Base-by-base conservation (phyloP, 1,140 invertebrate species). In the Brachionus plicatilis region DNA sequence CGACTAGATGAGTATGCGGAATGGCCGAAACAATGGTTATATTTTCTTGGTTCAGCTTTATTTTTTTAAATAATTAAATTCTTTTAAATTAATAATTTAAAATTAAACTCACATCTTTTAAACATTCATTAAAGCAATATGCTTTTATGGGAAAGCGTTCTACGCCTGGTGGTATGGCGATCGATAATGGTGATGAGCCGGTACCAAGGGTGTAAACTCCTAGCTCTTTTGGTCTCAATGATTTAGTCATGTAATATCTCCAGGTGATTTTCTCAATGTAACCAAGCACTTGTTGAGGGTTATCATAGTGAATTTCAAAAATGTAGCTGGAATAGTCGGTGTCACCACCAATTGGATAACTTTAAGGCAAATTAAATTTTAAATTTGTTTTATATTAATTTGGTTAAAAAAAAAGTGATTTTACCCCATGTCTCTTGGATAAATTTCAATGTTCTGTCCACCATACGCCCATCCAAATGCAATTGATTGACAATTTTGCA, bases 1-100 rank as follows among this genome's bases (percentile, higher is more conserved):
- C 97, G 0, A 95, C 96, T 84, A 98, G 88, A 90, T 99, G 97
- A 1, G 97, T 98, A 88, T 99, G 97, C 3, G 99, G 91, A 90
- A 99, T 97, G 8, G 96, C 97, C 4, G 94, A 97, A 88, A 99
- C 98, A 14, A 83, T 50, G 8, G 65, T 83, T 3, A 83, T 50
- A 50, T 68, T 60, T 29, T 37, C 60, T 20, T 50, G 11, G 9
- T 27, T n/a, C 7, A 82, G n/a, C 24, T 70, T 70, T 29, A 70
- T 27, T 12, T 65, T 68, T 37, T 20, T 8, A 43, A 72, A 72
- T 43, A 72, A 9, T 20, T 1, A n/a, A 37, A 7, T 37, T 37
- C 6, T 37, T 37, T 37, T 33, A 68, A 68, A 29, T 37, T 33
- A 29, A 14, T 14, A 68, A 68, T 66, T 33, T 20, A 1, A 83